phyloP scores from a whole-genome alignment of 2,888 invertebrate species.

The Apamea crenata region DNA sequence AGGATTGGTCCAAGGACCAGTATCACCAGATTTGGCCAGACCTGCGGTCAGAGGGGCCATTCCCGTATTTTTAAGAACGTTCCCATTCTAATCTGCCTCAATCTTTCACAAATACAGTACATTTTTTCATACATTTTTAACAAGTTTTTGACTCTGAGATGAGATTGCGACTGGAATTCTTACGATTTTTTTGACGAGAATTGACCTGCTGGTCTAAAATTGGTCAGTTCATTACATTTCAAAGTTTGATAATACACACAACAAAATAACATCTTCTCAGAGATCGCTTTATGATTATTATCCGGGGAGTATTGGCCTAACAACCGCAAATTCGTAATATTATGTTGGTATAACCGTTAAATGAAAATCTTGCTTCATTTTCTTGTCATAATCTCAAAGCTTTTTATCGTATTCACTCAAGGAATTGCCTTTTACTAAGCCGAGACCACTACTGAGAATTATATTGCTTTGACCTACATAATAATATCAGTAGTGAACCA shows the following conservation, averaged over 20 bases:
- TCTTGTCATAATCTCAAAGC: conserved; percentile 44
- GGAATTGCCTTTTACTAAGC: conserved; percentile 48
- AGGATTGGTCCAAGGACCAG: too few species aligned
- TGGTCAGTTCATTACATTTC: neutral
- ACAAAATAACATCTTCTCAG: neutral
- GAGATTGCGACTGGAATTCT: too few species aligned
- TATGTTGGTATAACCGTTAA: conserved; percentile 22
- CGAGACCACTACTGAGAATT: conserved; percentile 39
- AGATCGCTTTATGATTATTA: conserved; percentile 10
- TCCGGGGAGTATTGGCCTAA: conserved; percentile 9
- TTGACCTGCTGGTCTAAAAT: too few species aligned
- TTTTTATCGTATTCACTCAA: conserved; percentile 57
- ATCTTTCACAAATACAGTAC: too few species aligned
- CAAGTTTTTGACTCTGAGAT: too few species aligned
- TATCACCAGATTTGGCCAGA: too few species aligned
- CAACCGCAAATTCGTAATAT: conserved; percentile 12
- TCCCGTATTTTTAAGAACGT: too few species aligned
- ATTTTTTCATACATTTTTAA: too few species aligned
- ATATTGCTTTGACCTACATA: conserved; percentile 55
- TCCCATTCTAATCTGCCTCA: too few species aligned
- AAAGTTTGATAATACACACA: neutral
- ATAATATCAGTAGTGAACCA: conserved; percentile 37
- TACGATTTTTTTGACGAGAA: too few species aligned
- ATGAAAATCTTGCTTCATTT: conserved; percentile 48
- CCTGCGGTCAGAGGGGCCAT: too few species aligned